Evolutionary conservation across 2,113 vertebrate genomes (phyloP), one percentile per base, ranked within the genome.

Genomic region (Hydrolagus affinis): DNA sequence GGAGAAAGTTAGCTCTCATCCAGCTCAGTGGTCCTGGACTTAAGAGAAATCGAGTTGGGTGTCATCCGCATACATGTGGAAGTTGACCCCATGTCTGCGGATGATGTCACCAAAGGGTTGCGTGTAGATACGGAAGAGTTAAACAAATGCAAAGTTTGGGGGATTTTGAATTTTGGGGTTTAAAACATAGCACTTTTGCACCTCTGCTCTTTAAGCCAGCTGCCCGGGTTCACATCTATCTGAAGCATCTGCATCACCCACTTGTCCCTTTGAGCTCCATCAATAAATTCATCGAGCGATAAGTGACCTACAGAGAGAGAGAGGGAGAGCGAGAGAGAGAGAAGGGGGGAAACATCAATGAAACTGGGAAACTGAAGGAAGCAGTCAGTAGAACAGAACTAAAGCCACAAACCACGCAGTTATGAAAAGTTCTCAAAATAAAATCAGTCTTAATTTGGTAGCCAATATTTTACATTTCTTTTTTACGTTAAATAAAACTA

Each of bases 221-320:
- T 90, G 4, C 95, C 91, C 0, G 96, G 96, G 85, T 94, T 96
- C 83, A 95, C 89, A 0, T 98, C 96, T 94, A 99, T 95, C 87
- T 98, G 96, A 85, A 99, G 87, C 98, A 98, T 98, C 92, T 96
- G 97, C 97, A 98, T 96, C 90, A 98, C 96, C 97, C 97, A 98
- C 89, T 95, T 95, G 91, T 98, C 97, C 12, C 93, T 94, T 70
- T 94, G 92, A 73, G 96, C 96, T 0, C 97, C 97, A 1, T 97
- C 96, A 0, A 97, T 89, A 89, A 99, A 98, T 89, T 98, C 96
- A 0, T 95, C 95, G 88, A 98, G 90, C 1, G 96, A 98, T 23
- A 99, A 86, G 90, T 97, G 96, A 74, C 97, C 97, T 97, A 87
- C 86, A 86, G 57, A 19, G 44, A 3, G 6, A 44, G 44, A 0